Percentiles rank a stretch among this genome's conserved stretches.
phyloP scores from a whole-genome alignment of 53 echinoderm and acorn worm genomes.

The Stichopus horrens region DNA sequence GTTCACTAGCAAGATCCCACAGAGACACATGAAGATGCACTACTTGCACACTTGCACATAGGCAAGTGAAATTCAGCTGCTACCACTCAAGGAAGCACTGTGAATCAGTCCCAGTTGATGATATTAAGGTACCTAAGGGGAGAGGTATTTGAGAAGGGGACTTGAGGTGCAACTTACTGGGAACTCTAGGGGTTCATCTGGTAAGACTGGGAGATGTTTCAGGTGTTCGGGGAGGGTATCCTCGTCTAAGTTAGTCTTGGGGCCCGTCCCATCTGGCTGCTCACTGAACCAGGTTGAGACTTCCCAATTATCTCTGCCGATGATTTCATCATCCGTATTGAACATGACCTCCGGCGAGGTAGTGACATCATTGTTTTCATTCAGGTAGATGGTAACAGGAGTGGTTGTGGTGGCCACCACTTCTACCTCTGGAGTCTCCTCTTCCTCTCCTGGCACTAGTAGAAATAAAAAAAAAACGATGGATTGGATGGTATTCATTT shows the following conservation, averaged over 20 bases:
- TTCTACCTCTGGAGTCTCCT: neutral
- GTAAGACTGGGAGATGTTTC: neutral
- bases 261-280: constrained; percentile 52
- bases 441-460: constrained; percentile 17
- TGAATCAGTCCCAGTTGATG: no score
- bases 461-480: neutral
- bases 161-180: constrained; percentile 1
- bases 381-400: constrained; percentile 25
- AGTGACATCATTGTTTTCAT: constrained; percentile 22
- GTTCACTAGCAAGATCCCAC: no score
- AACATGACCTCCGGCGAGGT: constrained; percentile 8
- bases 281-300: constrained; percentile 60
- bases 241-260: constrained; percentile 5
- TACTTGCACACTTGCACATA: no score
- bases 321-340: constrained; percentile 3
- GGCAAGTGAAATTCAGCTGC: no score
- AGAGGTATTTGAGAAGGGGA: neutral
- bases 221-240: constrained; percentile 35
- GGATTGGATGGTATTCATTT: no score
- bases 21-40: no score
- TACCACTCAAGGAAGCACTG: no score
- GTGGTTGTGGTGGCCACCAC: constrained; percentile 17
- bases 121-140: no score
- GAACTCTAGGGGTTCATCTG: neutral
- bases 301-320: constrained; percentile 57